Percentiles rank a stretch among this genome's conserved stretches.
phyloP scores from a whole-genome alignment of 2,888 invertebrate species.

The Acrocera orbiculus region DNA sequence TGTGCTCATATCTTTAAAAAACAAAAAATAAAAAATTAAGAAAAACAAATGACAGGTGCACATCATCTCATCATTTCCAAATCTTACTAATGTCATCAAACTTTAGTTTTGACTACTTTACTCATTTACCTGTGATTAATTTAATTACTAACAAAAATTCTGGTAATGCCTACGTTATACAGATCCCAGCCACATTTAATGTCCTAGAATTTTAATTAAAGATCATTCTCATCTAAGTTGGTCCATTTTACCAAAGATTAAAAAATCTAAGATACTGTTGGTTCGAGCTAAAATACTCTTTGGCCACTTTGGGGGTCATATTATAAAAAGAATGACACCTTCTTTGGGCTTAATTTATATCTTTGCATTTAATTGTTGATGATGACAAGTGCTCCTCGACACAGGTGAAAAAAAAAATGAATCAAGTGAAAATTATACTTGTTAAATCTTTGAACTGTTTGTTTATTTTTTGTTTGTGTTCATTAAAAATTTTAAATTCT shows the following conservation, averaged over 20 bases:
- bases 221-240: neutral
- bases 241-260: neutral
- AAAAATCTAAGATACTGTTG: neutral
- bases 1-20: neutral
- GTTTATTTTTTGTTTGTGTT: too few species aligned
- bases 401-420: too few species aligned
- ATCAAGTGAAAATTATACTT: too few species aligned
- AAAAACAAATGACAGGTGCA: conserved; percentile 2
- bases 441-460: too few species aligned
- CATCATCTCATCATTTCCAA: neutral
- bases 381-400: too few species aligned
- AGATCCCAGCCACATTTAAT: neutral
- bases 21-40: neutral
- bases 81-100: too few species aligned
- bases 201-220: neutral
- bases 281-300: neutral
- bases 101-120: neutral
- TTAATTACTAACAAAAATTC: conserved; percentile 5
- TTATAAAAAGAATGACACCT: too few species aligned
- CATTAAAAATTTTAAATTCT: too few species aligned
- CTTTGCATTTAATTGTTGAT: too few species aligned
- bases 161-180: conserved; percentile 3
- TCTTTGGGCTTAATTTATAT: too few species aligned
- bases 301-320: neutral
- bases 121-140: conserved; percentile 5